These are phyloP conservation scores for Myocastor coypus DNA, from an alignment of 2,113 vertebrate genomes.

Conservation along the genomic window DNA sequence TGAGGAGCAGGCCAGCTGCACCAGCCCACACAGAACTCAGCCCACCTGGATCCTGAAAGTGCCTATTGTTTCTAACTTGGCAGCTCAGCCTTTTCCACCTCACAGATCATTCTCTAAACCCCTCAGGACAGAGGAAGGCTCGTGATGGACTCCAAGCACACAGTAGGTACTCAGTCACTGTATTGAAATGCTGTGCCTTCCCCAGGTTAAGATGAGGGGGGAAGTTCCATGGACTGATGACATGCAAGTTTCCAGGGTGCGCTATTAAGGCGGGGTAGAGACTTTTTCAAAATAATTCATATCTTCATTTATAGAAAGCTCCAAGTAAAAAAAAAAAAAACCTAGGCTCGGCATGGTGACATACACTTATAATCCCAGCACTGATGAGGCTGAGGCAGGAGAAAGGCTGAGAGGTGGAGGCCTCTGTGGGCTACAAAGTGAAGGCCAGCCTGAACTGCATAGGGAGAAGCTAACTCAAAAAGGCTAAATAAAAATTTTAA, in stretches of 20 bases:
- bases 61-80: constrained; percentile 71
- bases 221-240: not conserved
- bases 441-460: too few species aligned
- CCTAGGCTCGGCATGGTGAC: too few species aligned
- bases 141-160: not conserved
- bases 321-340: not conserved
- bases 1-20: not conserved
- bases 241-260: not conserved
- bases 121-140: not conserved
- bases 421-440: too few species aligned
- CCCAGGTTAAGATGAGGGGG: not conserved
- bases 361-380: too few species aligned
- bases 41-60: constrained; percentile 75
- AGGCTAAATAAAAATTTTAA: too few species aligned
- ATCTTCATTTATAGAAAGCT: constrained; percentile 5
- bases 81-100: not conserved
- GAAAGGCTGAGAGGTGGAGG: too few species aligned
- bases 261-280: not conserved
- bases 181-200: not conserved
- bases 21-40: constrained; percentile 64
- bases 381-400: too few species aligned
- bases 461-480: too few species aligned
- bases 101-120: not conserved
- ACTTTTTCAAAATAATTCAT: not conserved
- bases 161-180: not conserved